Conservation (phyloP, 2,888 invertebrate genomes). For the Patella pellucida region DNA sequence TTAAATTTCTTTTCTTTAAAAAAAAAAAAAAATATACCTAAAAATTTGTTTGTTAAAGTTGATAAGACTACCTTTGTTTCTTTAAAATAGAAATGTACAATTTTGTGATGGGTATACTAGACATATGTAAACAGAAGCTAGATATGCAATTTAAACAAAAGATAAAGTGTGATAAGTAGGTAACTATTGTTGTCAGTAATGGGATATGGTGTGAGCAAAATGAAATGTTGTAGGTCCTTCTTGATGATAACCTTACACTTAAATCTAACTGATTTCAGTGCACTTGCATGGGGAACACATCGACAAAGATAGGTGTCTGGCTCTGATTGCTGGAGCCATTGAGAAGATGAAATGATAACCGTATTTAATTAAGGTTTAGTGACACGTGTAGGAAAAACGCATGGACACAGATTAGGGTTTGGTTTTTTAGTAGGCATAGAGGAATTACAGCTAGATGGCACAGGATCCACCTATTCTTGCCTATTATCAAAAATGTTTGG, state of each 20-base stretch:
- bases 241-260: conserved; percentile 7
- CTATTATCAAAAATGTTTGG: too few relatives aligned
- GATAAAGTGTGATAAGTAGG: neutral
- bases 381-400: too few relatives aligned
- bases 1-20: too few relatives aligned
- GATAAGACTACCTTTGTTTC: too few relatives aligned
- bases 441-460: too few relatives aligned
- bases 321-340: conserved; percentile 1
- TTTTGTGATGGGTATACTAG: neutral
- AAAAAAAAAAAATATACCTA: too few relatives aligned
- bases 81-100: too few relatives aligned
- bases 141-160: conserved; percentile 5
- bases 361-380: neutral
- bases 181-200: conserved; percentile 8
- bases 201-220: conserved; percentile 5
- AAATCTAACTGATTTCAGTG: neutral
- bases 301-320: neutral
- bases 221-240: neutral
- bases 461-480: too few relatives aligned
- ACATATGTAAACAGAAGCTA: conserved; percentile 1
- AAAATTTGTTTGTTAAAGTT: too few relatives aligned
- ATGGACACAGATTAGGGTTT: too few relatives aligned
- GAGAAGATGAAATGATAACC: conserved; percentile 6
- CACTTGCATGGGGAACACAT: conserved; percentile 3
- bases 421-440: too few relatives aligned